Percentiles rank a stretch among this genome's conserved stretches.
Evolutionary conservation across 2,797 vertebrate genomes (phyloP).

Genomic region (Rhynchonycteris naso): DNA sequence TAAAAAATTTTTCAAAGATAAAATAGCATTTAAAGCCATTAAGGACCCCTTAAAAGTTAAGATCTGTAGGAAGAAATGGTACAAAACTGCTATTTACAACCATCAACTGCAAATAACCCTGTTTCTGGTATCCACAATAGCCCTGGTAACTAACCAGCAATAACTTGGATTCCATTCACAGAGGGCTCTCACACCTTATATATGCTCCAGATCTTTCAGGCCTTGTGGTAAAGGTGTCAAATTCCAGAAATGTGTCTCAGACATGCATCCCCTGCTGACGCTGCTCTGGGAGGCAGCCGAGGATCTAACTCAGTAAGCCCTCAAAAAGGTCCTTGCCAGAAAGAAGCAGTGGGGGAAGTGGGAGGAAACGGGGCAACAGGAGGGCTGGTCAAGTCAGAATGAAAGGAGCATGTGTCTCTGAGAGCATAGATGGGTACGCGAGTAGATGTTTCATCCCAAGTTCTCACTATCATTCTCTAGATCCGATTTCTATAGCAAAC

Average conservation of each 20-base stretch:
- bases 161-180: neutral
- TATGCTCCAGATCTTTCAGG: neutral
- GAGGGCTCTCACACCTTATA: neutral
- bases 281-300: accelerated
- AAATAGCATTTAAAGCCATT: neutral
- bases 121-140: neutral
- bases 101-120: neutral
- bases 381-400: neutral
- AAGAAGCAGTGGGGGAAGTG: neutral
- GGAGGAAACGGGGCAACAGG: too few relatives aligned
- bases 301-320: neutral
- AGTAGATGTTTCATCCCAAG: neutral
- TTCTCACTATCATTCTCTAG: slow-evolving; percentile 55
- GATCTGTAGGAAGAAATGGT: neutral
- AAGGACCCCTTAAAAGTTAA: accelerated
- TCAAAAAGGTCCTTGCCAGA: neutral
- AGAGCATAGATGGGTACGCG: neutral
- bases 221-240: neutral
- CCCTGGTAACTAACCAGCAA: neutral
- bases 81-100: neutral
- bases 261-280: accelerated
- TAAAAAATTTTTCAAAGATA: slow-evolving; percentile 29
- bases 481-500: slow-evolving; percentile 68
- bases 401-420: neutral
- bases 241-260: neutral